Evolutionary conservation across 2,797 vertebrate species (phyloP).

Genomic region (Schizopygopsis malacanthus): DNA sequence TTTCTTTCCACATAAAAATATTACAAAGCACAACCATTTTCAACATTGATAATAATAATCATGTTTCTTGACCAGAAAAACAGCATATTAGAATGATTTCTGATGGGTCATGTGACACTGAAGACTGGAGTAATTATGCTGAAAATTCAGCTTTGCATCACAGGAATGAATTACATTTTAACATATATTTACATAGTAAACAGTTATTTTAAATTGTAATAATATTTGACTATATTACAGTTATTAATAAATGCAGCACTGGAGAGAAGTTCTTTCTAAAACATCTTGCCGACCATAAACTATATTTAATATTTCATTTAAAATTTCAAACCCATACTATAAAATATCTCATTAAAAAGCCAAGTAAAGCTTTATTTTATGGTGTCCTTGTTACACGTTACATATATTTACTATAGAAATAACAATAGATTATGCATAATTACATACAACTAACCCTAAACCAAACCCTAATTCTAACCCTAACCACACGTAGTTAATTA

Average conservation of each 20-base stretch:
- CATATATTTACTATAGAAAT: not conserved
- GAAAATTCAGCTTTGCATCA: not conserved
- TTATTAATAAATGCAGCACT: conserved; percentile 1
- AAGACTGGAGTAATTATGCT: not conserved
- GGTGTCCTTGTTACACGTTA: too few species aligned
- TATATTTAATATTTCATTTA: not conserved
- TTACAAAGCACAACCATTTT: not conserved
- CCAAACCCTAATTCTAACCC: not conserved
- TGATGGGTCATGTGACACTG: not conserved
- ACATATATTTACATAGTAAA: not conserved
- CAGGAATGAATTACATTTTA: not conserved
- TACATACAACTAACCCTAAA: not conserved
- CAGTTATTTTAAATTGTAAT: not conserved
- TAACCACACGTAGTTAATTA: too few species aligned
- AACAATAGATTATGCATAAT: not conserved
- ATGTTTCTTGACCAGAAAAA: not conserved
- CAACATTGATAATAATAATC: not conserved
- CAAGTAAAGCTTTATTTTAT: not conserved
- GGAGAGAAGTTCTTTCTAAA: not conserved
- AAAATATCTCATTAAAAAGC: not conserved
- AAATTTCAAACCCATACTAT: not conserved
- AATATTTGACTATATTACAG: not conserved
- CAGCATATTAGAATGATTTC: not conserved
- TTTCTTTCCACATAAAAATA: too few species aligned
- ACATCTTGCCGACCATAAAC: not conserved